Evolutionary conservation across 1,140 invertebrate genomes (phyloP).

Genomic region (Pseudoatta argentina): DNA sequence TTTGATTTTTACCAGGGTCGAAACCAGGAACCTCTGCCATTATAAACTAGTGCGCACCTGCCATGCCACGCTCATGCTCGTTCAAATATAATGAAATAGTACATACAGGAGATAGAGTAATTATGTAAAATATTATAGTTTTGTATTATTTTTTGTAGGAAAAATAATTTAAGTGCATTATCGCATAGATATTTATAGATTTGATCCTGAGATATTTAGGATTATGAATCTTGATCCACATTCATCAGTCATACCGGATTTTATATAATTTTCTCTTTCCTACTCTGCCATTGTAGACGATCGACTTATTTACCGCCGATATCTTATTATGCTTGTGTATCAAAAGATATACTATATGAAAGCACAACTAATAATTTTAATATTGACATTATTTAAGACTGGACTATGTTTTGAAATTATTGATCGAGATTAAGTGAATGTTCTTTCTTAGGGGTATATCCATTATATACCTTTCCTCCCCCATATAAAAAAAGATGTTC

Average conservation of each 20-base stretch:
- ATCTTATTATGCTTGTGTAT: constrained; percentile 4
- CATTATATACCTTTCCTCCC: not conserved
- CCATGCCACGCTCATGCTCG: too few relatives aligned
- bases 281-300: constrained; percentile 8
- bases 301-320: not conserved
- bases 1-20: too few relatives aligned
- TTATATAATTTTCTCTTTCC: constrained; percentile 5
- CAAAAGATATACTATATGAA: not conserved
- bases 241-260: not conserved
- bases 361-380: constrained; percentile 29
- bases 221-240: not conserved
- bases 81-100: too few relatives aligned
- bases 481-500: constrained; percentile 32
- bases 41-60: too few relatives aligned
- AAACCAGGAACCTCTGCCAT: too few relatives aligned
- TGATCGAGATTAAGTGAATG: constrained; percentile 6
- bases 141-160: too few relatives aligned
- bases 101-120: too few relatives aligned
- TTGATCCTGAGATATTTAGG: not conserved
- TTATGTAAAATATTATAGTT: too few relatives aligned
- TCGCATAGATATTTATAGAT: not conserved
- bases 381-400: constrained; percentile 66
- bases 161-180: not conserved
- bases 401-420: constrained; percentile 51
- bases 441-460: constrained; percentile 30